These are phyloP conservation scores for Tapera naevia DNA, from an alignment of 2,797 vertebrate species.

Conservation along the genomic window DNA sequence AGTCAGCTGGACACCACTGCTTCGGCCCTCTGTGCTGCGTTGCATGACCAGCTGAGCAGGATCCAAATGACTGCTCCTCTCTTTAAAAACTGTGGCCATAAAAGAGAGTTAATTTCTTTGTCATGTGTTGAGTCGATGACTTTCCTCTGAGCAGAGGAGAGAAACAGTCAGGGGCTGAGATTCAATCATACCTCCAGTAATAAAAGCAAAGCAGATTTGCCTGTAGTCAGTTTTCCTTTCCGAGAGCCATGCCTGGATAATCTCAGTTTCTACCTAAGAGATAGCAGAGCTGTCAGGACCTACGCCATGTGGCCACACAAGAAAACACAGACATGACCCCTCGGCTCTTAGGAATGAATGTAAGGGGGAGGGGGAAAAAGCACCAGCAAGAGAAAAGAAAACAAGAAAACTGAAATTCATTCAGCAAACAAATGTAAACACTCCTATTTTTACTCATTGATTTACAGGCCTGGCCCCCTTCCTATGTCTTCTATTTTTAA, in stretches of 20 bases:
- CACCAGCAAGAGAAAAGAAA: background rate
- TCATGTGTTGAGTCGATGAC: background rate
- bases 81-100: background rate
- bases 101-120: slow-evolving; percentile 18
- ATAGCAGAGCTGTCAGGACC: slow-evolving; percentile 53
- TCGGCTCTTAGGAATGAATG: background rate
- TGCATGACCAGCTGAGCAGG: background rate
- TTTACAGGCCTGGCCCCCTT: background rate
- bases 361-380: background rate
- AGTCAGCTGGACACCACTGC: background rate
- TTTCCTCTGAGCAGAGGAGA: slow-evolving; percentile 17
- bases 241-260: slow-evolving; percentile 38
- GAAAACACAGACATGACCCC: slow-evolving; percentile 45
- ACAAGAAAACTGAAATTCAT: background rate
- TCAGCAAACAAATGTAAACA: slow-evolving; percentile 12
- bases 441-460: slow-evolving; percentile 33
- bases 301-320: slow-evolving; percentile 21
- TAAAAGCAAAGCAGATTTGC: background rate
- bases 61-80: background rate
- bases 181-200: slow-evolving; percentile 5
- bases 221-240: slow-evolving; percentile 21
- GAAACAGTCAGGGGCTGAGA: slow-evolving; percentile 17
- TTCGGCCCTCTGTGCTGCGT: background rate
- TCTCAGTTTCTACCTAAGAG: slow-evolving; percentile 52
- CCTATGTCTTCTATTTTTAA: slow-evolving; percentile 46